Percentiles rank a stretch among this genome's conserved stretches.
Evolutionary conservation across 2,797 vertebrate species (phyloP).

Genomic region (Stomatorhinus walkeri): DNA sequence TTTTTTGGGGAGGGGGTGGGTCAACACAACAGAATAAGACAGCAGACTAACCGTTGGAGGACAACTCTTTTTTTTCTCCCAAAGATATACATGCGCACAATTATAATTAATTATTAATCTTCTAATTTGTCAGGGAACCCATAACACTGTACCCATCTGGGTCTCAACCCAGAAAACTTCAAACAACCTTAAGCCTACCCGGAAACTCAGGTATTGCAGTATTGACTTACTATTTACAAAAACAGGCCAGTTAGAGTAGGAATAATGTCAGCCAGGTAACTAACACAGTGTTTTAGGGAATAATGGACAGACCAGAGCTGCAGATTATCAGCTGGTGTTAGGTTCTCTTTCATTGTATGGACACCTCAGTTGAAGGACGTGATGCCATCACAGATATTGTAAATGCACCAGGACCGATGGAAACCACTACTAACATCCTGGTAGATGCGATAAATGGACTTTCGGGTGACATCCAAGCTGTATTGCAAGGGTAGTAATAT

Average conservation of each 20-base stretch:
- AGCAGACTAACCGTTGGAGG: background rate
- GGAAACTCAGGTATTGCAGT: background rate
- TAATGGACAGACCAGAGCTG: background rate
- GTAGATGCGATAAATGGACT: slow-evolving; percentile 24
- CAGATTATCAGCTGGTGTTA: background rate
- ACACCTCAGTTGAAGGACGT: background rate
- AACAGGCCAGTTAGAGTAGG: background rate
- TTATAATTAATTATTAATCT: background rate
- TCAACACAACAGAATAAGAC: background rate
- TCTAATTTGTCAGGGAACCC: background rate
- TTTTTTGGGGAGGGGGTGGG: background rate
- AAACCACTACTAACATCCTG: slow-evolving; percentile 25
- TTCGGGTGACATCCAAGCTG: background rate
- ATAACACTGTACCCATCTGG: background rate
- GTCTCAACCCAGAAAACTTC: background rate
- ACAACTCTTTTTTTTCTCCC: background rate
- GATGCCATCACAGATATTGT: background rate
- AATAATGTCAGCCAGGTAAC: background rate
- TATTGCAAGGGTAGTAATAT: slow-evolving; percentile 32
- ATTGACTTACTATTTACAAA: background rate
- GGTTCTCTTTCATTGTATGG: background rate
- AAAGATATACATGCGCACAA: background rate
- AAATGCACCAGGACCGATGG: slow-evolving; percentile 15
- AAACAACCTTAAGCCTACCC: background rate
- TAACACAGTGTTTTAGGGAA: background rate